Percentiles rank a stretch among this genome's conserved stretches.
These are phyloP conservation scores for Upupa epops DNA, from an alignment of 2,113 vertebrate genomes.

Conservation along the genomic window DNA sequence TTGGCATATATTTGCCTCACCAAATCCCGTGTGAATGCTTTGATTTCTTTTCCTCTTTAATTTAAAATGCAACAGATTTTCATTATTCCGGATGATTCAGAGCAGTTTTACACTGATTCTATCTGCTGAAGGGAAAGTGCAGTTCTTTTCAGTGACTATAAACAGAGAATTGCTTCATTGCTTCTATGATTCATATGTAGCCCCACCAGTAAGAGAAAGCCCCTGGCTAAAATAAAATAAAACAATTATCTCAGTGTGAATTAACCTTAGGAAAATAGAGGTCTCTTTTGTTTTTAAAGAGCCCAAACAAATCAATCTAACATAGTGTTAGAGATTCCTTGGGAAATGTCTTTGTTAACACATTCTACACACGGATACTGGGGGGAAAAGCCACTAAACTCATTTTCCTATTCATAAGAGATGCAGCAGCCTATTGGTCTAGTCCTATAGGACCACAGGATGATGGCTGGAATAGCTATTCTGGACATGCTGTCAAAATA, in stretches of 20 bases:
- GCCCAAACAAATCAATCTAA: background rate
- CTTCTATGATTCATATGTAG: conserved; percentile 24
- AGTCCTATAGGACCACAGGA: too few relatives aligned
- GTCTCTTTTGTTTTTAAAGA: background rate
- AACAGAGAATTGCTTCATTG: conserved; percentile 43
- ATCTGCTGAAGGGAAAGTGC: background rate
- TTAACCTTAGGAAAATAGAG: conserved; percentile 39
- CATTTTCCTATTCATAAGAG: background rate
- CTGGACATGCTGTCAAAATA: background rate
- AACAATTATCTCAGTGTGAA: conserved; percentile 20
- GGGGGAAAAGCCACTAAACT: background rate
- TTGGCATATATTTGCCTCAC: background rate
- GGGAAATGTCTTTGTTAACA: background rate
- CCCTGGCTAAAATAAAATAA: conserved; percentile 23
- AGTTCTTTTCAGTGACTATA: conserved; percentile 13
- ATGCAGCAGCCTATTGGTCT: background rate
- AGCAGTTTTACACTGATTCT: conserved; percentile 29
- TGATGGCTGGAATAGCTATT: background rate
- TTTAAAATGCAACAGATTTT: conserved; percentile 21
- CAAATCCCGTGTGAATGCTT: background rate
- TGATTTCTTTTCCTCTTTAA: conserved; percentile 40
- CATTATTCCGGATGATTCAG: conserved; percentile 34
- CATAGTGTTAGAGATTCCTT: background rate
- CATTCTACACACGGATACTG: background rate
- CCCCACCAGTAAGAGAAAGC: background rate